These are phyloP conservation scores for Numenius phaeopus DNA, from an alignment of 2,797 vertebrate genomes.

Conservation along the genomic window DNA sequence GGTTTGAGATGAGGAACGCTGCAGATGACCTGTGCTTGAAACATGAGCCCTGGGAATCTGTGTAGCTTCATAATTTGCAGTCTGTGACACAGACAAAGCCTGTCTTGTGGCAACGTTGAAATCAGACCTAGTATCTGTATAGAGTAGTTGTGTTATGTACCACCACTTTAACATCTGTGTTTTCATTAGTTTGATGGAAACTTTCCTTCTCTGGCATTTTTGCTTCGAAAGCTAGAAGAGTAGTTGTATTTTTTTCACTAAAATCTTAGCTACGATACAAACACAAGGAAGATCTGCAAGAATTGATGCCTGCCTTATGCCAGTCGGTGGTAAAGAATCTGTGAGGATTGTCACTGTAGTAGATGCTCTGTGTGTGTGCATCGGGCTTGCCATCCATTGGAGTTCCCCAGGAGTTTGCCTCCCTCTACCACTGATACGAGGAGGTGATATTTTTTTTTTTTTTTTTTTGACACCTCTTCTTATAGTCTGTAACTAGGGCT, in stretches of 20 bases:
- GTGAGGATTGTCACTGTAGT: neutral
- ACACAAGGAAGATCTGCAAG: neutral
- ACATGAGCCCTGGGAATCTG: accelerated
- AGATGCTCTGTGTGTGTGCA: too few species aligned
- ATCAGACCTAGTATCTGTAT: neutral
- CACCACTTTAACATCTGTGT: neutral
- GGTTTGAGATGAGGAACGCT: neutral
- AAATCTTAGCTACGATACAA: neutral
- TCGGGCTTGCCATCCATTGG: neutral
- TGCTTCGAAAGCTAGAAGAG: neutral
- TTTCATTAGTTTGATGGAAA: neutral
- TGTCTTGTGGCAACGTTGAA: neutral
- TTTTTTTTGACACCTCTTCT: neutral
- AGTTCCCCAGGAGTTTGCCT: neutral
- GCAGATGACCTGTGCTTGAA: neutral
- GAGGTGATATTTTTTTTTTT: neutral
- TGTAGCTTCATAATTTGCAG: neutral
- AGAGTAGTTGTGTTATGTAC: neutral
- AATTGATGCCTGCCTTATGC: neutral
- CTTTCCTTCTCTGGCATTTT: neutral
- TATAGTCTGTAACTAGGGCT: neutral
- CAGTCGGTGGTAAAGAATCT: neutral
- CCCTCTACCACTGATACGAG: neutral
- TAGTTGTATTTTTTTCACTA: neutral
- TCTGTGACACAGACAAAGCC: neutral